phyloP scores from a whole-genome alignment of 2,113 vertebrate species.

The Anas platyrhynchos region DNA sequence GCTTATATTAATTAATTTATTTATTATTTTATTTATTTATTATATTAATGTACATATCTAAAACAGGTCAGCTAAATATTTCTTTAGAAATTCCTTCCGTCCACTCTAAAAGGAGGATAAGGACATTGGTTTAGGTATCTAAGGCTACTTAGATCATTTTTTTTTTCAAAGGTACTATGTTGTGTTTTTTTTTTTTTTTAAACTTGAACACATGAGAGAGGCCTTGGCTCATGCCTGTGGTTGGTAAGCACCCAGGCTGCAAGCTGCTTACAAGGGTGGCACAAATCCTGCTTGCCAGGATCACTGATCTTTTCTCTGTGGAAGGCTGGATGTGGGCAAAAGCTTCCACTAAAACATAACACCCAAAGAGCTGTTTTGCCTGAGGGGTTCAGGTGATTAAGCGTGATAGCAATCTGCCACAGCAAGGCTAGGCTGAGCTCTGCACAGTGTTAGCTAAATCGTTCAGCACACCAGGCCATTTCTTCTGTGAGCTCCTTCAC shows the following conservation, averaged over 20 bases:
- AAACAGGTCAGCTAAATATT: neutral
- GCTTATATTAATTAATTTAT: neutral
- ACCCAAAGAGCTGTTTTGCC: neutral
- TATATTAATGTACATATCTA: neutral
- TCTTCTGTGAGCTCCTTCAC: neutral
- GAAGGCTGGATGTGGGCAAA: neutral
- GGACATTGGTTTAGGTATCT: neutral
- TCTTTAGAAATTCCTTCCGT: neutral
- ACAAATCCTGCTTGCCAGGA: neutral
- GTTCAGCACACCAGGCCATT: neutral
- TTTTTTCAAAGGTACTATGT: neutral
- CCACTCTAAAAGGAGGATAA: neutral
- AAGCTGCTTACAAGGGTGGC: neutral
- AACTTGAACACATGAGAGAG: neutral
- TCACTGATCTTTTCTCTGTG: neutral
- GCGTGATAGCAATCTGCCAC: neutral
- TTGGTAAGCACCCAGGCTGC: neutral
- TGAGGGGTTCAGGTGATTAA: neutral
- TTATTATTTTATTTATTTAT: no score
- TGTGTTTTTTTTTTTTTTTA: neutral
- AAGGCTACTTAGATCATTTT: neutral
- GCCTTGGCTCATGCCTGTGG: neutral
- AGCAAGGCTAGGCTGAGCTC: neutral
- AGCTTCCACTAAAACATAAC: neutral
- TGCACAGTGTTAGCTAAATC: neutral